These are phyloP conservation scores for Carduelis carduelis DNA, from an alignment of 2,797 vertebrate species.

Conservation along the genomic window DNA sequence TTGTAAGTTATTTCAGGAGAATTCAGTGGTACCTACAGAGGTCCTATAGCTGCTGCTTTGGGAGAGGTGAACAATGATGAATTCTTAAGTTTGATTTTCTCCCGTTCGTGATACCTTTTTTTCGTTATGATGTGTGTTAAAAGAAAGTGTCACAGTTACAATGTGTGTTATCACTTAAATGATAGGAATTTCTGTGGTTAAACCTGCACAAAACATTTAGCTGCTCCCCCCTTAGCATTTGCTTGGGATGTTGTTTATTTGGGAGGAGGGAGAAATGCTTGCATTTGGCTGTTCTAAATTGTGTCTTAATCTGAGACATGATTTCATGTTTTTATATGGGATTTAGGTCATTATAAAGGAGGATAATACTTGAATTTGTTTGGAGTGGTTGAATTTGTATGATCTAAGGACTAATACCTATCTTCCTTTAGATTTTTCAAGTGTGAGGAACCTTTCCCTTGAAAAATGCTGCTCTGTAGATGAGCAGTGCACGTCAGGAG, in stretches of 20 bases:
- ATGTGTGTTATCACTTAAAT: not conserved
- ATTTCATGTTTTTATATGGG: not conserved
- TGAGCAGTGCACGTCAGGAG: not conserved
- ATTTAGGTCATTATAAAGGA: not conserved
- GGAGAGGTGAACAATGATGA: not conserved
- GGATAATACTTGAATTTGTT: not conserved
- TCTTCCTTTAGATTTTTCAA: not conserved
- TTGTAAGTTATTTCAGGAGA: not conserved
- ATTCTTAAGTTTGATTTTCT: not conserved
- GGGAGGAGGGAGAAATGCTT: not conserved
- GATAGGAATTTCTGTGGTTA: not conserved
- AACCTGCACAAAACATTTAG: not conserved
- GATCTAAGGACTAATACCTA: not conserved
- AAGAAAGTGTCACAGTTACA: not conserved
- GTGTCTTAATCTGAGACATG: not conserved
- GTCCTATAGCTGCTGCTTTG: not conserved
- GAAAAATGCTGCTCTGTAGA: not conserved
- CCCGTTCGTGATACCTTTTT: accelerated
- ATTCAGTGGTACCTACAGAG: not conserved
- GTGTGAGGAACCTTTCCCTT: not conserved
- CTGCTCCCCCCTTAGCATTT: not conserved
- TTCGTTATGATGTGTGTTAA: accelerated
- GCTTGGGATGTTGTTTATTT: not conserved
- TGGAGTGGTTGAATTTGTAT: not conserved
- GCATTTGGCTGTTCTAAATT: not conserved